Evolutionary conservation across 2,888 invertebrate genomes (phyloP).

Genomic region (Dorcus hopei): DNA sequence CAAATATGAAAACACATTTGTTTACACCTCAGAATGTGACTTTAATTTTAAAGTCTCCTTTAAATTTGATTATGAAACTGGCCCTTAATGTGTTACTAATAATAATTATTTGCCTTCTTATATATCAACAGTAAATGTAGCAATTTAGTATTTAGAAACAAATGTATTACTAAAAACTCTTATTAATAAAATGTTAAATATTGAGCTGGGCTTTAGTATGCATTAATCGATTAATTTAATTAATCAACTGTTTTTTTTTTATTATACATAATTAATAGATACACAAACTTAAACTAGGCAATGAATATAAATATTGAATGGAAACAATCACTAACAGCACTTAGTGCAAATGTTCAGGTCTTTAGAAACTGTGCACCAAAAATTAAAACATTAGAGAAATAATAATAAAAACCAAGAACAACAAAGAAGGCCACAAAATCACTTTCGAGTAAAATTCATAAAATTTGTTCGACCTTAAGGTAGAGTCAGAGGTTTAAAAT

Average conservation of each 20-base stretch:
- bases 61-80: too few relatives aligned
- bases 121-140: conserved; percentile 36
- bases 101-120: conserved; percentile 36
- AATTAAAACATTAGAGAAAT: conserved; percentile 9
- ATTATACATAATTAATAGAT: conserved; percentile 15
- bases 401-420: conserved; percentile 9
- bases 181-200: conserved; percentile 39
- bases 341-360: conserved; percentile 13
- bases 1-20: too few relatives aligned
- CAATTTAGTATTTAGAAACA: conserved; percentile 38
- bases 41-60: too few relatives aligned
- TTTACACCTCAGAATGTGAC: too few relatives aligned
- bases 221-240: neutral
- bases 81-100: conserved; percentile 42
- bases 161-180: conserved; percentile 32
- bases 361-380: conserved; percentile 13
- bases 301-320: conserved; percentile 14
- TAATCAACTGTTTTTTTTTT: conserved; percentile 7
- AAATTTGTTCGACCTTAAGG: conserved; percentile 31
- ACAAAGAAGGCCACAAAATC: conserved; percentile 20
- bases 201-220: neutral
- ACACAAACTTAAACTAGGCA: conserved; percentile 16
- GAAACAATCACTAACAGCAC: conserved; percentile 10
- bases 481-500: conserved; percentile 68
- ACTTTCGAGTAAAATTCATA: conserved; percentile 11